Evolutionary conservation across 2,888 invertebrate genomes (phyloP), one percentile per base, ranked within the genome.

Genomic region (Mechanitis messenoides): DNA sequence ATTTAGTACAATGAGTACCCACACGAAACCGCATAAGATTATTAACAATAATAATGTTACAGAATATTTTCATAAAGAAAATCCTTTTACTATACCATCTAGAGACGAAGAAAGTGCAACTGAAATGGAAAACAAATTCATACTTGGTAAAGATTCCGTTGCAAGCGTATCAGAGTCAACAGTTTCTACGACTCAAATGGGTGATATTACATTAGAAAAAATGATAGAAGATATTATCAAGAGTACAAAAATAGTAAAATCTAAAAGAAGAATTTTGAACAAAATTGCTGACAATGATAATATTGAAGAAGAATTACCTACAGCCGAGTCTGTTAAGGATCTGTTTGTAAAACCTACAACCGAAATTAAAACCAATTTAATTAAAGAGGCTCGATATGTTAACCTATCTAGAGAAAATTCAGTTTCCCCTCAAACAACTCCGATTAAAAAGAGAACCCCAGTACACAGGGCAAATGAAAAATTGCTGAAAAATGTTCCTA

Each of bases 151-250:
- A 71, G 85, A 87, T 64, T 83, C 85, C 33, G 67, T 79, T 35
- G 74, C 73, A 2, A 84, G 83, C 69, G 79, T 81, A 53, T 80
- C 87, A 2, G 87, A 83, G 67, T 87, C 89, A 11, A 88, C 90
- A 7, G 85, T 90, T 35, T 90, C 91, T 1, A 91, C 90, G 28
- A 89, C 91, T 3, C 86, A 90, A 79, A 91, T 91, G 91, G 91
- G 91, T 3, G 91, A 91, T 71, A 72, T 86, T 0, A 91, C 91
- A 11, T 77, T 93, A 54, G 92, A 93, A 72, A 90, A 84, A 78
- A 91, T 93, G 82, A 92, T 93, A 53, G 92, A 92, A 72, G 92
- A 92, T 63, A 92, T 93, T 60, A 86, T 93, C 66, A 92, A 92
- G 68, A 92, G 91, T 65, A 91, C 92, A 1, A 88, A 89, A 72